Conservation (phyloP, 2,113 vertebrate genomes). For the Amia ocellicauda region DNA sequence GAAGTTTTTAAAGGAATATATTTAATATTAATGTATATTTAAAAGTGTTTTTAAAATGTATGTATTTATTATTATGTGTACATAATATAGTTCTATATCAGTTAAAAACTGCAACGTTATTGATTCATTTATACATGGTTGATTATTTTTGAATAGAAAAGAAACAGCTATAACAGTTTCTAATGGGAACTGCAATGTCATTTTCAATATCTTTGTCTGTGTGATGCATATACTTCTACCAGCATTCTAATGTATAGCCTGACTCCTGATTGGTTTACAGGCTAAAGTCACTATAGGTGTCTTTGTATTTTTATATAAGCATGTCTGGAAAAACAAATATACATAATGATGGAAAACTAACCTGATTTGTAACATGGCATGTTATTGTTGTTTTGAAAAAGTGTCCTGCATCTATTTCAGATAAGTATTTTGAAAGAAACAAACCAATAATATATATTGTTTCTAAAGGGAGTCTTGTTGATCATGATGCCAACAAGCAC, state of each 20-base stretch:
- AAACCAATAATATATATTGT: conserved; percentile 37
- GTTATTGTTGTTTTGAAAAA: conserved; percentile 27
- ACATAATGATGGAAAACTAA: too few relatives aligned
- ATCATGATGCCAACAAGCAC: conserved; percentile 24
- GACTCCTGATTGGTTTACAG: too few relatives aligned
- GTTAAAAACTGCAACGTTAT: not conserved
- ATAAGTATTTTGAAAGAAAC: conserved; percentile 24
- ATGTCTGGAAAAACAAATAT: too few relatives aligned
- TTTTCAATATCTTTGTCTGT: not conserved
- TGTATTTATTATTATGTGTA: too few relatives aligned
- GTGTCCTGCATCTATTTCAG: conserved; percentile 20
- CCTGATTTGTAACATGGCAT: too few relatives aligned
- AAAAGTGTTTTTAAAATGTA: not conserved
- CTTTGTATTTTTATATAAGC: too few relatives aligned
- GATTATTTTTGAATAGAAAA: not conserved
- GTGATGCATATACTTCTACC: too few relatives aligned
- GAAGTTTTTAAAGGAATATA: conserved; percentile 3
- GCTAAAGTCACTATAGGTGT: too few relatives aligned
- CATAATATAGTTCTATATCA: not conserved
- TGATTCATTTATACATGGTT: not conserved
- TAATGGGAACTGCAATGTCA: too few relatives aligned
- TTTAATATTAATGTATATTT: not conserved
- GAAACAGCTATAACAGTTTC: not conserved
- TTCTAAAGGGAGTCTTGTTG: conserved; percentile 15
- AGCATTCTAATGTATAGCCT: too few relatives aligned